phyloP scores from a whole-genome alignment of 2,113 vertebrate species.

The Epinephelus fuscoguttatus region DNA sequence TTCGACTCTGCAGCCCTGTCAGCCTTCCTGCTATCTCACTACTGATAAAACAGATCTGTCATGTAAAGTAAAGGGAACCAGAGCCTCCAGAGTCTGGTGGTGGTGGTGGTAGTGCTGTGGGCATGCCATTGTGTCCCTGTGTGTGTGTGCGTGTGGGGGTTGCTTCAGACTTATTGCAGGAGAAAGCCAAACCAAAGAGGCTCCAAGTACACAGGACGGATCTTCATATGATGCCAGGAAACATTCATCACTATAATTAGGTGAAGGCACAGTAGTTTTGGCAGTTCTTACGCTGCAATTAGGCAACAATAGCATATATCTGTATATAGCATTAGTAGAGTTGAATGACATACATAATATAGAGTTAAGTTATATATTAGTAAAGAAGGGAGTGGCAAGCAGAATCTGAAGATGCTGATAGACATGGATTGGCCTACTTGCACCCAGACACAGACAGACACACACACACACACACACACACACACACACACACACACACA shows the following conservation, averaged over 20 bases:
- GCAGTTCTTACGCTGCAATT: conserved; percentile 31
- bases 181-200: conserved; percentile 45
- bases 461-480: not conserved
- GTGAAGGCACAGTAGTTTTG: conserved; percentile 14
- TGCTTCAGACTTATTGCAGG: conserved; percentile 20
- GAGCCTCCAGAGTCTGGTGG: conserved; percentile 33
- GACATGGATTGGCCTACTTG: not conserved
- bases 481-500: not conserved
- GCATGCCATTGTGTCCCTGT: conserved; percentile 25
- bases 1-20: conserved; percentile 28
- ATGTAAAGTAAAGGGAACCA: conserved; percentile 45
- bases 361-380: conserved; percentile 8
- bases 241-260: conserved; percentile 53
- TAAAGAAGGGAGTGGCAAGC: not conserved
- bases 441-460: not conserved
- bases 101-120: conserved; percentile 21
- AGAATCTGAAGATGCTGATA: not conserved
- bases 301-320: conserved; percentile 23
- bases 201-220: conserved; percentile 27
- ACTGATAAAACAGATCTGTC: conserved; percentile 45
- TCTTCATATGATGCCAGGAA: conserved; percentile 51
- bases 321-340: not conserved
- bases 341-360: conserved; percentile 2
- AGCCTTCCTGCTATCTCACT: conserved; percentile 38
- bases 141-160: conserved; percentile 34